Evolutionary conservation across 2,888 invertebrate species (phyloP).

Genomic region (Mongoloraphidia duomilia): DNA sequence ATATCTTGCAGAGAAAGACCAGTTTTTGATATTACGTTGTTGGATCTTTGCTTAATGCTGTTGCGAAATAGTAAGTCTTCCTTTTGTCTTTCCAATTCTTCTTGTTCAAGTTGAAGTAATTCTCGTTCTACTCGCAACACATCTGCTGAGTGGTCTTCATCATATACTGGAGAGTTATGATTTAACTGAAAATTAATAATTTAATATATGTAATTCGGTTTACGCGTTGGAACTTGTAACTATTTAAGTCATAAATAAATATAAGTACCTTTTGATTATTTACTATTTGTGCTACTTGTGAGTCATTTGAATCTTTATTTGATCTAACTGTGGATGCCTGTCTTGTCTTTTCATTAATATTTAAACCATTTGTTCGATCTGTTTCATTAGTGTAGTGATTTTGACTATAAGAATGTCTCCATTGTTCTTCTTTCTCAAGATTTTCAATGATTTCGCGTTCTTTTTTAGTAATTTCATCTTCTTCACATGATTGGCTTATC

Average conservation of each 20-base stretch:
- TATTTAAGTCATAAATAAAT: background rate
- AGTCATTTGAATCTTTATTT: too few relatives aligned
- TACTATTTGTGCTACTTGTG: background rate
- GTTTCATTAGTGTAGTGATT: background rate
- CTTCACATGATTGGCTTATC: constrained; percentile 32
- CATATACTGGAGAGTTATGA: too few relatives aligned
- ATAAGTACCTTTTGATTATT: background rate
- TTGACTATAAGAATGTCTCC: constrained; percentile 27
- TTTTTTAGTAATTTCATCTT: constrained; percentile 55
- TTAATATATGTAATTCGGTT: too few relatives aligned
- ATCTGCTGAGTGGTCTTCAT: constrained; percentile 20
- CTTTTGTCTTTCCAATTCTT: constrained; percentile 58
- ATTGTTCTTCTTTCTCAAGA: constrained; percentile 46
- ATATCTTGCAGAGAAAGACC: constrained; percentile 28
- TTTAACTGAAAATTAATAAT: too few relatives aligned
- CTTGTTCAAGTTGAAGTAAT: constrained; percentile 60
- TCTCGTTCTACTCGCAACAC: constrained; percentile 67
- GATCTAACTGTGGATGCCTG: too few relatives aligned
- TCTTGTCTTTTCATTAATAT: too few relatives aligned
- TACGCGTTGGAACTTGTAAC: background rate
- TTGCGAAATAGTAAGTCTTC: constrained; percentile 55
- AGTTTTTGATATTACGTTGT: constrained; percentile 18
- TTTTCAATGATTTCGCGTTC: constrained; percentile 50
- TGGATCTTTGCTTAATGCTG: constrained; percentile 23
- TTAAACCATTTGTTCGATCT: too few relatives aligned